Evolutionary conservation across 2,113 vertebrate species (phyloP), one percentile per base, ranked within the genome.

Genomic region (Daubentonia madagascariensis): DNA sequence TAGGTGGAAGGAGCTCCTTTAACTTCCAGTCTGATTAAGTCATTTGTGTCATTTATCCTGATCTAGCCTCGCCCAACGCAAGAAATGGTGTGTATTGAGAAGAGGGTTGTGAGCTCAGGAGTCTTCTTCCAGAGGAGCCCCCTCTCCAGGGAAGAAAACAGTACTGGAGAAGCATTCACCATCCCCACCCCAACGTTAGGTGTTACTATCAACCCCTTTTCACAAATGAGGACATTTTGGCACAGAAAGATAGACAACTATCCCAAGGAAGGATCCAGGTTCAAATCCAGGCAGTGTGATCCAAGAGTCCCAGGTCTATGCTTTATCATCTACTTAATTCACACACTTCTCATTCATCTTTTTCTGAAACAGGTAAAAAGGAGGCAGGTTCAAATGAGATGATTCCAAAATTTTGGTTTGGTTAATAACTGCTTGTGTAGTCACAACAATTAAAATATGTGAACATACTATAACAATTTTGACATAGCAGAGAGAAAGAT

Each of bases 81-180:
- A 57, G 10, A 32, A 57, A 73, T 30, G 5, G 4, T 20, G 13
- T 14, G 28, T 3, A 25, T 2, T 50, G 25, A 23, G 8, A 9
- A 63, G 32, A 6, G 18, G 11, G 0, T 48, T 8, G 0, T 67
- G n/a, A 30, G 9, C 13, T 8, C 16, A 18, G 14, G 1, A 28
- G 11, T 75, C 57, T 50, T 37, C 20, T 18, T 5, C 4, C 28
- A 25, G 3, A 17, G 40, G 23, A 57, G 10, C 25, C 37, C 22
- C 37, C 6, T 54, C 32, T 63, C 10, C 12, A 22, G 8, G 37
- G 4, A 54, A 52, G n/a, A n/a, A 40, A 85, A 79, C 10, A 65
- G 12, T 67, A 18, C 1, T 57, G 6, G 43, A 5, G n/a, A 32
- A 85, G 25, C 28, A 30, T 13, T 48, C 14, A 32, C 30, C 14